A percentile compares a stretch with the other conserved stretches of the same genome.
These are phyloP conservation scores for Strigamia crassipes DNA, from an alignment of 2,888 invertebrate genomes.

Conservation along the genomic window DNA sequence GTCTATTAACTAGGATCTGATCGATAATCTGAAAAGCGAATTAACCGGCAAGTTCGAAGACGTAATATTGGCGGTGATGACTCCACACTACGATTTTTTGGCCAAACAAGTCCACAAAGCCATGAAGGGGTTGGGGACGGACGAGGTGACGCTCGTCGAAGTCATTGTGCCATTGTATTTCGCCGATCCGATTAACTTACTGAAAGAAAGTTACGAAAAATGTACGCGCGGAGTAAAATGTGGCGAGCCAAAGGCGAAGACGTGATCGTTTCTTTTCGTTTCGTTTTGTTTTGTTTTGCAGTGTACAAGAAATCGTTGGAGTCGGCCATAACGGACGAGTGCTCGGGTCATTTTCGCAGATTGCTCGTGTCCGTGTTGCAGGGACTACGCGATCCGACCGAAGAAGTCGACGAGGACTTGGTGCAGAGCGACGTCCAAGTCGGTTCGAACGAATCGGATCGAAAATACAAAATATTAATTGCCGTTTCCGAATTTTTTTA, in stretches of 20 bases:
- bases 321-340: conserved; percentile 81
- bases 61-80: conserved; percentile 79
- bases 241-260: background rate
- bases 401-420: conserved; percentile 69
- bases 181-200: conserved; percentile 73
- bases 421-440: conserved; percentile 83
- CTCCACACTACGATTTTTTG: conserved; percentile 80
- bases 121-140: conserved; percentile 77
- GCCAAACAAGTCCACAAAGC: conserved; percentile 82
- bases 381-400: conserved; percentile 80
- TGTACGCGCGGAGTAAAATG: conserved; percentile 62
- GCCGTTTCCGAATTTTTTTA: conserved; percentile 50
- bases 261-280: background rate
- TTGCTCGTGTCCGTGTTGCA: conserved; percentile 79
- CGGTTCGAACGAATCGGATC: background rate
- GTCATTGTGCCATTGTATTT: conserved; percentile 86
- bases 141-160: conserved; percentile 83
- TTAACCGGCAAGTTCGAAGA: conserved; percentile 86
- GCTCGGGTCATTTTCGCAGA: conserved; percentile 88
- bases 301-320: conserved; percentile 80
- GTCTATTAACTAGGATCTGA: conserved; percentile 76
- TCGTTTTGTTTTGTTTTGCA: conserved; percentile 60
- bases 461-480: too few relatives aligned
- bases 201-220: conserved; percentile 75
- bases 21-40: conserved; percentile 84